phyloP scores from a whole-genome alignment of 2,888 invertebrate species.

The Xanthorhoe designata region DNA sequence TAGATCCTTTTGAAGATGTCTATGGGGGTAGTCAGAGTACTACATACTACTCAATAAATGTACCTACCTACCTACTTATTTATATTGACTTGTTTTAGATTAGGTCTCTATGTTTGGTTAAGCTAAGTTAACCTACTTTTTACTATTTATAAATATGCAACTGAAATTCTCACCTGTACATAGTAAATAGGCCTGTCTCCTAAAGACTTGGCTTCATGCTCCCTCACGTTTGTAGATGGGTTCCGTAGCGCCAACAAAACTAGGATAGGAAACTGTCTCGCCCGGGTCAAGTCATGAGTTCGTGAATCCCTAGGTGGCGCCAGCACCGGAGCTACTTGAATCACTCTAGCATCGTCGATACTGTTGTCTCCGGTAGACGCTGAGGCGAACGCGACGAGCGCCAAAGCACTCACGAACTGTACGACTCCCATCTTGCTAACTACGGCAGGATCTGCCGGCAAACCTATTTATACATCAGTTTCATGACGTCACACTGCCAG shows the following conservation, averaged over 20 bases:
- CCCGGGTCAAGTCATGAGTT: slow-evolving; percentile 65
- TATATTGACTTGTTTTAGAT: too few species aligned
- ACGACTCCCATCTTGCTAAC: slow-evolving; percentile 75
- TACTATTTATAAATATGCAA: too few species aligned
- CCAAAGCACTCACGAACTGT: slow-evolving; percentile 58
- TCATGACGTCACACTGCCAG: slow-evolving; percentile 67
- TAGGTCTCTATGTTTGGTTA: too few species aligned
- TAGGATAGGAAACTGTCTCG: slow-evolving; percentile 77
- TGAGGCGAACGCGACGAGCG: slow-evolving; percentile 58
- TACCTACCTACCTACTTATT: too few species aligned
- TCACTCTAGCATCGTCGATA: slow-evolving; percentile 68
- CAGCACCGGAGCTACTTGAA: slow-evolving; percentile 74
- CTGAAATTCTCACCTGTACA: slow-evolving; percentile 66
- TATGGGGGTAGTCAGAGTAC: too few species aligned
- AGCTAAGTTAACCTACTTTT: too few species aligned
- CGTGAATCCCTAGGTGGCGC: slow-evolving; percentile 75
- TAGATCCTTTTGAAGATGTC: too few species aligned
- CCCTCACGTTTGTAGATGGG: slow-evolving; percentile 52
- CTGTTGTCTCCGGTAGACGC: slow-evolving; percentile 70
- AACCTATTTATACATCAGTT: slow-evolving; percentile 78
- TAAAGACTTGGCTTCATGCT: slow-evolving; percentile 70
- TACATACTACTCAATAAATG: too few species aligned
- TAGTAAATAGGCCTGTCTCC: slow-evolving; percentile 68
- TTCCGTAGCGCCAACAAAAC: slow-evolving; percentile 67
- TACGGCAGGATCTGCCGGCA: slow-evolving; percentile 70